phyloP scores from a whole-genome alignment of 2,888 invertebrate species.

The Agrochola lota region DNA sequence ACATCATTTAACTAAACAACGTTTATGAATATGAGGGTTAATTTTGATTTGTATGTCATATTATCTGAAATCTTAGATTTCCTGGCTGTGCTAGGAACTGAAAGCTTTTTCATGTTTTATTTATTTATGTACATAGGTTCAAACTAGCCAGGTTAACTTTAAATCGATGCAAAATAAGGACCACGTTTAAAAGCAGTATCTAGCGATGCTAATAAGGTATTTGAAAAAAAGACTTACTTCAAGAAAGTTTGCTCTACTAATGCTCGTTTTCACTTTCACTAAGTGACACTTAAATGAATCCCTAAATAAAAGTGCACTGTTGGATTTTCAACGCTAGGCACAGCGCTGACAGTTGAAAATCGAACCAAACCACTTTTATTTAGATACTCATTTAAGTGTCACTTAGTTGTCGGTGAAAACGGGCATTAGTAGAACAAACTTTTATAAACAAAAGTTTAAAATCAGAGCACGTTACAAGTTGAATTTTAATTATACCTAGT shows the following conservation, averaged over 20 bases:
- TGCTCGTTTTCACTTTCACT: no score
- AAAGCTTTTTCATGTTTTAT: slow-evolving; percentile 3
- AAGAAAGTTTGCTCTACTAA: no score
- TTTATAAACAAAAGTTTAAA: background rate
- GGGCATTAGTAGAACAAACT: background rate
- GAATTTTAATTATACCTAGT: background rate
- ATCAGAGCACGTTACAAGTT: slow-evolving; percentile 7
- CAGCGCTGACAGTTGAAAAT: no score
- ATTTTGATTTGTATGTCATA: background rate
- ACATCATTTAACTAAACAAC: no score
- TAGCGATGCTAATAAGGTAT: background rate
- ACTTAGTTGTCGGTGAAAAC: no score
- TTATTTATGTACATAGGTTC: slow-evolving; percentile 1
- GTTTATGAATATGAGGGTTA: no score
- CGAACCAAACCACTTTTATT: no score
- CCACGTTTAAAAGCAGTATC: background rate
- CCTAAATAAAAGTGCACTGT: no score
- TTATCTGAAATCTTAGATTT: background rate
- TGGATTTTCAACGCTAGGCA: no score
- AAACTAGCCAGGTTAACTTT: background rate
- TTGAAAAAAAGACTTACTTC: background rate
- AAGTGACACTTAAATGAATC: no score
- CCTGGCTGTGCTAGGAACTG: background rate
- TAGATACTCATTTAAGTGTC: no score
- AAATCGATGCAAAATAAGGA: background rate